Percentiles rank a stretch among this genome's conserved stretches.
Evolutionary conservation across 2,797 vertebrate genomes (phyloP).

Genomic region (Poliocrania exsul): DNA sequence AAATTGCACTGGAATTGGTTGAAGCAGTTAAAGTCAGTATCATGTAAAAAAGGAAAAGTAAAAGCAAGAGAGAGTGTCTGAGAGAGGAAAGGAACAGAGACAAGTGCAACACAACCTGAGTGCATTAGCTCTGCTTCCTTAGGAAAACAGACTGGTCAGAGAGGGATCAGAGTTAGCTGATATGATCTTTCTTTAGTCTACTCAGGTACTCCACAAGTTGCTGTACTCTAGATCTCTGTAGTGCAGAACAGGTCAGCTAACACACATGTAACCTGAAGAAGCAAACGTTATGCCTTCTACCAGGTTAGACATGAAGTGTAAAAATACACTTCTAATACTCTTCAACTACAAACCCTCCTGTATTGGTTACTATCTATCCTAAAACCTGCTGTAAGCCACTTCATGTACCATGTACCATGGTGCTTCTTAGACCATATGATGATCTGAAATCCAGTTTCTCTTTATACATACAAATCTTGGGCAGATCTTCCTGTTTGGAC

Average conservation of each 20-base stretch:
- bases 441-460: not conserved
- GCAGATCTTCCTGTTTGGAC: not conserved
- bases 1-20: not conserved
- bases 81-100: not conserved
- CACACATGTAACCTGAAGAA: not conserved
- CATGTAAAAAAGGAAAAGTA: not conserved
- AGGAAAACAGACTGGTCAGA: not conserved
- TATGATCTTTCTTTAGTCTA: not conserved
- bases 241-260: not conserved
- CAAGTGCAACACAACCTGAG: not conserved
- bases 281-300: not conserved
- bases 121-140: accelerated
- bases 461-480: accelerated
- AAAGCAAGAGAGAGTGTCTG: accelerated
- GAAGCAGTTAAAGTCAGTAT: not conserved
- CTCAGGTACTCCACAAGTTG: not conserved
- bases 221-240: not conserved
- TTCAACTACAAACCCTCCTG: not conserved
- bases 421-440: not conserved
- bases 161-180: not conserved
- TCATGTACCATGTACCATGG: not conserved
- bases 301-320: not conserved
- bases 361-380: not conserved
- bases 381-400: not conserved
- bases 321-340: not conserved